These are phyloP conservation scores for Drosophila kohkoa DNA, from an alignment of 1,140 invertebrate genomes.

Conservation along the genomic window DNA sequence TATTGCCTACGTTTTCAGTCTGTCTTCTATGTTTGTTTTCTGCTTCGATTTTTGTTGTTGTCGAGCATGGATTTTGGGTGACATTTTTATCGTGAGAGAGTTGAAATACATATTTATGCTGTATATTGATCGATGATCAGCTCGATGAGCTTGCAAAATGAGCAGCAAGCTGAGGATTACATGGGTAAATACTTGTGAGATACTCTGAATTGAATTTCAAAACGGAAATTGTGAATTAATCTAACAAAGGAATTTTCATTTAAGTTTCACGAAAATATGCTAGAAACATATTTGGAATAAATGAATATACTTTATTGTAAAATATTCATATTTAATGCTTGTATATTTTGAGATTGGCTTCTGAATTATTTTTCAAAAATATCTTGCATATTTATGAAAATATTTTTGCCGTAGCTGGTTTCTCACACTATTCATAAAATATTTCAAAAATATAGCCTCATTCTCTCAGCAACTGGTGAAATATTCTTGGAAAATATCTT, in stretches of 20 bases:
- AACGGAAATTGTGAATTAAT: neutral
- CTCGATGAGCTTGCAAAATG: conserved; percentile 29
- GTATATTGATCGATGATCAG: conserved; percentile 15
- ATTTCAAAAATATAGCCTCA: neutral
- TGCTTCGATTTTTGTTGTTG: conserved; percentile 2
- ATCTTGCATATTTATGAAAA: neutral
- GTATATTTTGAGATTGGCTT: no score
- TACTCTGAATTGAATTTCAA: neutral
- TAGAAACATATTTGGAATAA: no score
- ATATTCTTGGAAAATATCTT: neutral
- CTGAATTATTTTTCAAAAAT: no score
- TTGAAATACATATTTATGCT: conserved; percentile 16
- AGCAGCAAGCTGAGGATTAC: neutral
- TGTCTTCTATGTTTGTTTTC: conserved; percentile 25
- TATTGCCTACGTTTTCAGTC: conserved; percentile 39
- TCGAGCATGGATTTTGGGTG: conserved; percentile 25
- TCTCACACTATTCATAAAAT: neutral
- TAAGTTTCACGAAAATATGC: no score
- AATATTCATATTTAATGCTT: no score
- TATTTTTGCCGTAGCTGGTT: neutral
- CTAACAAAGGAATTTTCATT: no score
- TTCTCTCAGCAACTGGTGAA: neutral
- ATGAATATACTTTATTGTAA: no score
- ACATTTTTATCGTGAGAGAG: conserved; percentile 67
- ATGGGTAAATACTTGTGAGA: conserved; percentile 9